Evolutionary conservation across 2,797 vertebrate genomes (phyloP).

Genomic region (Nyctalus aviator): DNA sequence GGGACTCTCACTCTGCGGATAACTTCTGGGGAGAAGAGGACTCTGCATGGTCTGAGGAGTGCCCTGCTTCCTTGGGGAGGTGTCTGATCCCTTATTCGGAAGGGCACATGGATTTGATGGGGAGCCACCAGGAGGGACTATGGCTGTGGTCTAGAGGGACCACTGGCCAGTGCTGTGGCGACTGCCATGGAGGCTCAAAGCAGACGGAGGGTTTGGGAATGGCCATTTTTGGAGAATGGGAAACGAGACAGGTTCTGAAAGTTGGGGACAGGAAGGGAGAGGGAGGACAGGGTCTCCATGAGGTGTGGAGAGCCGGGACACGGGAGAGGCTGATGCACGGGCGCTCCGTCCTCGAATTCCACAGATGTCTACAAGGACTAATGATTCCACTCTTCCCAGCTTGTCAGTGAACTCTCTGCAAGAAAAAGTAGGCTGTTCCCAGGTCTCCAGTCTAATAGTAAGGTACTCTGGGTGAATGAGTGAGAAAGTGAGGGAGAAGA

Average conservation of each 20-base stretch:
- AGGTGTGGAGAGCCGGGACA: neutral
- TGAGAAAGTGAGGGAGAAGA: neutral
- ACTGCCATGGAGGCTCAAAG: neutral
- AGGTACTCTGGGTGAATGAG: neutral
- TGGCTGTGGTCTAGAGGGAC: neutral
- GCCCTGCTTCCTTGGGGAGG: neutral
- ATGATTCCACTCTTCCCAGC: neutral
- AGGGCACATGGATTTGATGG: neutral
- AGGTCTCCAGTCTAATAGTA: neutral
- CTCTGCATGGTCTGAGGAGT: neutral
- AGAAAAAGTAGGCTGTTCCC: neutral
- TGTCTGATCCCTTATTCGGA: neutral
- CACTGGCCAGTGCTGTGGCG: neutral
- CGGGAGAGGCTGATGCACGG: neutral
- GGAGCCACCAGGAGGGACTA: neutral
- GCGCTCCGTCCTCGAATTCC: neutral
- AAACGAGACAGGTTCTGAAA: slow-evolving; percentile 18
- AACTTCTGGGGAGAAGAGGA: neutral
- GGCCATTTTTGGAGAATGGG: neutral
- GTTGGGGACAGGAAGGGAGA: neutral
- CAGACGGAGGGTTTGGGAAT: neutral
- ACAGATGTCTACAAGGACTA: neutral
- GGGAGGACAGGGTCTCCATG: neutral
- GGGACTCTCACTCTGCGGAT: neutral
- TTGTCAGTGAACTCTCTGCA: neutral